Base-by-base conservation (phyloP, 1,140 invertebrate genomes). In the Forficula auricularia region DNA sequence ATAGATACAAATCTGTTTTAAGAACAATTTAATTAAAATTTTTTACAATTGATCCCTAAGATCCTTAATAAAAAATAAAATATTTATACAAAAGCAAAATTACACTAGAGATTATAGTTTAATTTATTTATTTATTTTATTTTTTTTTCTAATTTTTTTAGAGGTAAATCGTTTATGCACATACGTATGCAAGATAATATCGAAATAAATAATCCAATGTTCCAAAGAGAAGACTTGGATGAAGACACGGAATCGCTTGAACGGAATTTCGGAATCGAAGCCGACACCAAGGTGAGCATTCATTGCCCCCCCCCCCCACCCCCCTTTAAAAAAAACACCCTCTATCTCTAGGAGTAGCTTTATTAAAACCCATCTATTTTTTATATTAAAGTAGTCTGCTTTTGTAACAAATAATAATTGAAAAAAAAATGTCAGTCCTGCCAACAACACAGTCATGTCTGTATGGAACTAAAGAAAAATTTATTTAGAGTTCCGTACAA, bases 171-270 rank as follows among this genome's bases (percentile, higher is more conserved):
- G 20, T 87, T 87, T 58, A 72, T 73, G 47, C 83, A 87, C 62
- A 74, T 78, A 20, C 65, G 82, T 12, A 75, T 87, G 54, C 68
- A 78, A 42, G 81, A 85, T 54, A 80, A 79, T 58, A 71, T 84
- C 52, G 82, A 83, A 62, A 81, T 85, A 42, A 77, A 61, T 54
- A 88, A 88, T 64, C 83, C 84, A 9, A 85, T 87, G 67, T 88
- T 84, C 60, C 67, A 81, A 43, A 71, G 72, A 40, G 75, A 76
- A 53, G 65, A 70, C 31, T 75, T 74, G 20, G 75, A 77, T 50
- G 63, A 67, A 31, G 73, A 75, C 46, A 60, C 63, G 15, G 63
- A 66, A 47, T 70, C 68, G 18, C 57, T 60, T 13, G 67, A 68
- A 27, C 58, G 56, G 19, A 57, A 56, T 44, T 58, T 76, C 51